phyloP scores from a whole-genome alignment of 2,797 vertebrate species.

The Acrossocheilus fasciatus region DNA sequence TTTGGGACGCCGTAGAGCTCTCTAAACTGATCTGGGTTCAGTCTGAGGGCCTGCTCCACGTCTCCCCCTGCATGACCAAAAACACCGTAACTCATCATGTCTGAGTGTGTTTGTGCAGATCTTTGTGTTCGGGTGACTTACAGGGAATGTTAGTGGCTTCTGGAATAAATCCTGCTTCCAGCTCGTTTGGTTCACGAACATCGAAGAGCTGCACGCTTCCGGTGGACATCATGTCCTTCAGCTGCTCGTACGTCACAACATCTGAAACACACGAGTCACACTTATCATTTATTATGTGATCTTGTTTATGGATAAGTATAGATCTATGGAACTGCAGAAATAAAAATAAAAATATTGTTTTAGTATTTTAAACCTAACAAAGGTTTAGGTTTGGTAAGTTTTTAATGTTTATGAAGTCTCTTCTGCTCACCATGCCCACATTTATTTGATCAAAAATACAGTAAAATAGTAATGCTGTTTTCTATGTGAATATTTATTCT shows the following conservation, averaged over 20 bases:
- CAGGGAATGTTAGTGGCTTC: conserved; percentile 50
- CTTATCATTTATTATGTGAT: not conserved
- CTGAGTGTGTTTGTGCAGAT: not conserved
- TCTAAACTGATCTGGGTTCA: conserved; percentile 54
- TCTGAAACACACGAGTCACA: conserved; percentile 6
- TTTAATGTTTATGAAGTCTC: not conserved
- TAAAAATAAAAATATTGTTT: not conserved
- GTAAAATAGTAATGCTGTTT: not conserved
- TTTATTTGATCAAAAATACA: not conserved
- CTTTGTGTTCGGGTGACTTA: conserved; percentile 29
- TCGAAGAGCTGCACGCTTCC: conserved; percentile 57
- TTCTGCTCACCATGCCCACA: not conserved
- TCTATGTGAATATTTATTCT: not conserved
- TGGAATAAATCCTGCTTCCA: conserved; percentile 54
- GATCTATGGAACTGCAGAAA: not conserved
- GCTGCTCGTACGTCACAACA: conserved; percentile 46
- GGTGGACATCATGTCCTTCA: conserved; percentile 54
- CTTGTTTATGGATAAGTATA: not conserved
- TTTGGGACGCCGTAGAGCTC: conserved; percentile 40
- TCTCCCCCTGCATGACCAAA: conserved; percentile 49
- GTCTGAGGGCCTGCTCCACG: conserved; percentile 47
- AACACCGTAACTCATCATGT: not conserved
- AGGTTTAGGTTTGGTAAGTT: not conserved
- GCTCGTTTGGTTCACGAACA: conserved; percentile 59
- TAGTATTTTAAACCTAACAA: not conserved